Evolutionary conservation across 2,888 invertebrate genomes (phyloP), one percentile per base, ranked within the genome.

Genomic region (Drosophila picticornis): DNA sequence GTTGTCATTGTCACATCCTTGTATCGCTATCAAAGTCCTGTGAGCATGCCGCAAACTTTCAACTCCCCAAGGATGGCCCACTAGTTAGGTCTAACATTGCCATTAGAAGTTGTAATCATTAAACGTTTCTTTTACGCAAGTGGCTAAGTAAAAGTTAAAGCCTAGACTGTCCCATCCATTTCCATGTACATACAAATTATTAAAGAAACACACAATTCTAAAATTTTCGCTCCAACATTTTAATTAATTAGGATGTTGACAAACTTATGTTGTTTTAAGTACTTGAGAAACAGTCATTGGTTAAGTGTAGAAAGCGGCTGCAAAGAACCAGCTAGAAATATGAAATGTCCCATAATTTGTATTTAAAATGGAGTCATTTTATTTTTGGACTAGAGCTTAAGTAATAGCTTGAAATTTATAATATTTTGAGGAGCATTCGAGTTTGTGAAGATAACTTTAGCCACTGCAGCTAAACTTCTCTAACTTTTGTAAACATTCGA

Each of bases 61-160:
- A 38, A 51, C 78, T 58, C 82, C 75, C 62, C 0, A 9, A 19
- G 13, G 72, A 61, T 55, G 16, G 36, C 63, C 25, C 16, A 50
- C 43, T 34, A 34, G 57, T 40, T 19, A 46, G 59, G 40, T 16
- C 68, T 59, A 66, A 48, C 69, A 56, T 59, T 77, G 70, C 70
- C 83, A 82, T 83, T 77, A 85, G 72, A 60, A 68, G 56, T 63
- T 80, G 74, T 72, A 77, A 77, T 77, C 63, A 69, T 65, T 68
- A 61, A 48, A 64, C 51, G 40, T 67, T 48, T 10, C 40, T 34
- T 34, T 40, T 27, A 40, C 22, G 40, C 32, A 57, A 71, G 63
- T 43, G 25, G 46, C 16, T 34, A 50, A 58, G 58, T 36, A 25
- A 5, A 43, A 53, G 27, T 64, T 60, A 57, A 57, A 38, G 79